Evolutionary conservation across 2,797 vertebrate genomes (phyloP), one percentile per base, ranked within the genome.

Genomic region (Vultur gryphus): DNA sequence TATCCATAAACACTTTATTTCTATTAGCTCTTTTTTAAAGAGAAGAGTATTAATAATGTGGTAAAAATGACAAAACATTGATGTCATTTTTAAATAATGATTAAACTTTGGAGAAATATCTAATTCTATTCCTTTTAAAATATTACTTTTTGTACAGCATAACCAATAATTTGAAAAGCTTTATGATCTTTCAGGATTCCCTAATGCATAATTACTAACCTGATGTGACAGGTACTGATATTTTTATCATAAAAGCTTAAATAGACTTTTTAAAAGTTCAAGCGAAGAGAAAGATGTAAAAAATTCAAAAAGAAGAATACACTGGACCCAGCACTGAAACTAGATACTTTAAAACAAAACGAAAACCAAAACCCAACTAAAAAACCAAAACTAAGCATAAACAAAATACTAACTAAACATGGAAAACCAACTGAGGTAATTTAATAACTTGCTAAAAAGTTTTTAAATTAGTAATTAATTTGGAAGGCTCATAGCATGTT

Each of bases 381-480:
- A 33, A 39, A 48, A 8, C 2, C 4, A 16, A 65, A 77, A 17
- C 2, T 4, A 88, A 80, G 3, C 1, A 29, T 2, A 77, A 89
- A 49, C 1, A 77, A 83, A 81, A 71, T 12, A 7, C 0, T 39
- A 52, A 28, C 3, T 18, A 44, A 73, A 67, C 11, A 39, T 9
- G 15, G 7, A 44, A 81, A 82, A n/a, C 0, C 3, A 55, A 2
- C 2, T 31, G 6, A 41, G 4, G 3, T 14, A n/a, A 39, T 67
- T 72, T n/a, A 48, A 39, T 29, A 79, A 67, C 16, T 46, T 66
- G 13, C 0, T 46, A 18, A 84, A 43, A 23, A 10, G 5, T 55
- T 79, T 82, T 57, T 0, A 43, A 79, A 71, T 37, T 33, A 8
- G 1, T 31, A 31, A 58, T 64, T n/a, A 26, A 24, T 79, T 85